Base-by-base conservation (phyloP, 2,113 vertebrate species). In the Naja naja region DNA sequence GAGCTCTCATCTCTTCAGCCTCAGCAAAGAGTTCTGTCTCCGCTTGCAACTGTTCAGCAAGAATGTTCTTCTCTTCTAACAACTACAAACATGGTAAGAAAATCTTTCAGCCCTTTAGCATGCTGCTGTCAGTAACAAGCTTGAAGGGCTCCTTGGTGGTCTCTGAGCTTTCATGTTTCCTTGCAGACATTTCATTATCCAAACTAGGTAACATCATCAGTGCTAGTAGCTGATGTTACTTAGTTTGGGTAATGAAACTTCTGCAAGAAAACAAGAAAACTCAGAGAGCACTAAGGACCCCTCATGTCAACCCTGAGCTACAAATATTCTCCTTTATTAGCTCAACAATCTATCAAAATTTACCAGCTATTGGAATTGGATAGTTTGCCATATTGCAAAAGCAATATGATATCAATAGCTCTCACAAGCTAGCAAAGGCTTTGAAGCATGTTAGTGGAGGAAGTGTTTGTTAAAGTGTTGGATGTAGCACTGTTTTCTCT, bases 1-100 rank as follows among this genome's bases (percentile, higher is more conserved):
- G 98, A 47, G 99, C 99, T 91, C 99, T 98, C 99, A 99, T 99
- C 98, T 99, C 99, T 93, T 99, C 99, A 0, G 99, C 99, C 95
- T 99, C 99, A 0, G 99, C 99, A 54, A 99, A 99, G 92, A 99
- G 98, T 97, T 99, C 99, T 0, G 99, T 99, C 97, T 99, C 99
- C 0, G 99, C 99, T 85, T 99, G 99, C 0, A 99, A 98, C 89
- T 99, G 99, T 96, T 99, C 99, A 4, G 99, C 99, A 27, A 99
- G 98, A 95, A 99, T 99, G 85, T 99, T 99, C 97, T 99, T 99
- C 97, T 99, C 99, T 95, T 99, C 99, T 6, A 99, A 14, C 47
- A 99, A 97, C 99, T 98, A 95, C 20, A 96, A 95, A 49, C 2
- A 69, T 2, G n/a, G 92, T n/a, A 94, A n/a, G 0, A 34, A 93